phyloP scores from a whole-genome alignment of 2,113 vertebrate species.

The Cyanoderma ruficeps region DNA sequence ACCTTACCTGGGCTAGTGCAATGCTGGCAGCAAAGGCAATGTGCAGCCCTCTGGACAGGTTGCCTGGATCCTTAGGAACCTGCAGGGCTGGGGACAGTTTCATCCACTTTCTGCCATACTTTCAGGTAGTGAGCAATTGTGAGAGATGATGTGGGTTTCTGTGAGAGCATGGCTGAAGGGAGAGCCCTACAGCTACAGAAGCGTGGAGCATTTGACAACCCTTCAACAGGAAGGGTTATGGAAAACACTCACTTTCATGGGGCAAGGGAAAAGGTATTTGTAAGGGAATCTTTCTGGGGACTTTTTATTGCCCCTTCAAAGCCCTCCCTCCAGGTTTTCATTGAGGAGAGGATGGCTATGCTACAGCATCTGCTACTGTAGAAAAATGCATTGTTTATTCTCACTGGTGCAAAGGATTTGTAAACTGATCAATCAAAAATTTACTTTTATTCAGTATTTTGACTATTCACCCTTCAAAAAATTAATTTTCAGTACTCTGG shows the following conservation, averaged over 20 bases:
- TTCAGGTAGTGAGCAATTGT: neutral
- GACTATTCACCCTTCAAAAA: constrained; percentile 36
- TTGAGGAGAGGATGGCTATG: neutral
- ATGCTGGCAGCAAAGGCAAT: neutral
- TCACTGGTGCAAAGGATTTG: constrained; percentile 9
- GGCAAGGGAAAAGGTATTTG: neutral
- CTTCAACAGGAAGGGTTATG: neutral
- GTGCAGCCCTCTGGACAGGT: neutral
- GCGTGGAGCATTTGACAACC: neutral
- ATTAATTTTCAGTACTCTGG: constrained; percentile 30
- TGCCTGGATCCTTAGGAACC: neutral
- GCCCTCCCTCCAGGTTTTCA: neutral
- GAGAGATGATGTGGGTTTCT: neutral
- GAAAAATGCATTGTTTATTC: neutral
- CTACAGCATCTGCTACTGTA: neutral
- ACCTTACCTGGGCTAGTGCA: neutral
- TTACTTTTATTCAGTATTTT: constrained; percentile 40
- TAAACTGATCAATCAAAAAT: constrained; percentile 13
- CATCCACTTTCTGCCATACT: neutral
- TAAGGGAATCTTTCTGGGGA: neutral
- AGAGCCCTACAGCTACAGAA: neutral
- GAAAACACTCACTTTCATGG: neutral
- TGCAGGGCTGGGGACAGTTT: neutral
- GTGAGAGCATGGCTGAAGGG: neutral
- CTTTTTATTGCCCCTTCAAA: neutral